phyloP scores from a whole-genome alignment of 1,140 invertebrate species.

The Psix sp. region DNA sequence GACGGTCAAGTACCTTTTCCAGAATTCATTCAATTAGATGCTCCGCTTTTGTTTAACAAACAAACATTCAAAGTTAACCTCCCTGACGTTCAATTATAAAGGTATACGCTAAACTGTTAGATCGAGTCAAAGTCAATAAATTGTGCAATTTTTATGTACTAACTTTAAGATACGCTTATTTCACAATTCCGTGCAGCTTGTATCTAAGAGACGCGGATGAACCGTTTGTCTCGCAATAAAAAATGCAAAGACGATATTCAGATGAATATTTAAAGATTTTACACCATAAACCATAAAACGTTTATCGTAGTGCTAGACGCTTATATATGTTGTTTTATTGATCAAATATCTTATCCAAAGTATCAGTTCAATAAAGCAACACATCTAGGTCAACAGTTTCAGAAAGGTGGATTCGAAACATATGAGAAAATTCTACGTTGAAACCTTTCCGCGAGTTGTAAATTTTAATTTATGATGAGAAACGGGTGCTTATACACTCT shows the following conservation, averaged over 20 bases:
- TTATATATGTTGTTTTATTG: slow-evolving; percentile 20
- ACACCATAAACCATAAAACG: slow-evolving; percentile 19
- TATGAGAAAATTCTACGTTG: slow-evolving; percentile 35
- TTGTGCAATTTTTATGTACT: no score
- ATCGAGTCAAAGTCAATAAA: no score
- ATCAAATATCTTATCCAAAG: slow-evolving; percentile 33
- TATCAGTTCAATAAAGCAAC: slow-evolving; percentile 28
- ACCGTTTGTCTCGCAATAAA: no score
- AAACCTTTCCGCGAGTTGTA: slow-evolving; percentile 15
- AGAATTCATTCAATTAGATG: no score
- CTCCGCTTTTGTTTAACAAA: no score
- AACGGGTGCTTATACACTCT: slow-evolving; percentile 37
- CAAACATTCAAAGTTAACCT: no score
- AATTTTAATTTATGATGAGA: slow-evolving; percentile 52
- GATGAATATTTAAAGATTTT: slow-evolving; percentile 11
- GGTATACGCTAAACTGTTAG: no score
- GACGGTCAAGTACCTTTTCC: slow-evolving; percentile 13
- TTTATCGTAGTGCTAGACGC: slow-evolving; percentile 17
- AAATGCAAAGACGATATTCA: not conserved
- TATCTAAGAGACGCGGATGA: no score
- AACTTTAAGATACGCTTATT: no score
- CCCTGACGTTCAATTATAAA: no score
- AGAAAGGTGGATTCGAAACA: slow-evolving; percentile 28
- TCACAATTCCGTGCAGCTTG: no score
- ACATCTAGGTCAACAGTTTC: slow-evolving; percentile 43